These are phyloP conservation scores for Camponotus fellah DNA, from an alignment of 2,888 invertebrate genomes.

Conservation along the genomic window DNA sequence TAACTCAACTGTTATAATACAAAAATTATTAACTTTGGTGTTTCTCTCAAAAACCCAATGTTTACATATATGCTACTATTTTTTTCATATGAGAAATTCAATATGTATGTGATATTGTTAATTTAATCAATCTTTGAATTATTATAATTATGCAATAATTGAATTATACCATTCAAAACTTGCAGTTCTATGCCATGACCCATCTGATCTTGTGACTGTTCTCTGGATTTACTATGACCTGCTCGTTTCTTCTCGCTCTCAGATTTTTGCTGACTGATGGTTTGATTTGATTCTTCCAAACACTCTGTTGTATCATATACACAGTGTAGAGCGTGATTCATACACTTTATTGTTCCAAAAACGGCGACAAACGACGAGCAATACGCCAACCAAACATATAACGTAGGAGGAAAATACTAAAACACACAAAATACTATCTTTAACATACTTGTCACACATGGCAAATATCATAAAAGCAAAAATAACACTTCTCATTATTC, in stretches of 20 bases:
- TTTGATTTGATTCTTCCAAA: slow-evolving; percentile 88
- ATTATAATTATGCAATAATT: not conserved
- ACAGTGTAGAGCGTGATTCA: slow-evolving; percentile 96
- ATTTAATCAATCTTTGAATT: not conserved
- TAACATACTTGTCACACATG: not conserved
- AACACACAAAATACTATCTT: slow-evolving; percentile 72
- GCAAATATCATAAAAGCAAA: not conserved
- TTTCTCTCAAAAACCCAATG: not conserved
- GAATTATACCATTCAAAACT: slow-evolving; percentile 81
- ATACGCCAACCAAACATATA: slow-evolving; percentile 95
- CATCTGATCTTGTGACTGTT: slow-evolving; percentile 84
- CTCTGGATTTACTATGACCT: slow-evolving; percentile 81
- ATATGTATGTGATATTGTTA: not conserved
- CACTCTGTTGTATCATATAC: slow-evolving; percentile 98
- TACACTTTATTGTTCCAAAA: slow-evolving; percentile 93
- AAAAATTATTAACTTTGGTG: not conserved
- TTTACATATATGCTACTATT: not conserved
- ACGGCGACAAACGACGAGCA: slow-evolving; percentile 93
- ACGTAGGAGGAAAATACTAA: slow-evolving; percentile 95
- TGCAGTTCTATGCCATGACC: slow-evolving; percentile 84
- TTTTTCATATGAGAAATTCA: not conserved
- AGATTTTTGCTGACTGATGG: slow-evolving; percentile 87
- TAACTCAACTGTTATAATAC: not conserved
- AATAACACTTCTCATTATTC: not conserved
- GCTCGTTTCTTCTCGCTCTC: slow-evolving; percentile 86